A percentile compares a stretch with the other conserved stretches of the same genome.
Evolutionary conservation across 2,113 vertebrate species (phyloP).

Genomic region (Saccopteryx leptura): DNA sequence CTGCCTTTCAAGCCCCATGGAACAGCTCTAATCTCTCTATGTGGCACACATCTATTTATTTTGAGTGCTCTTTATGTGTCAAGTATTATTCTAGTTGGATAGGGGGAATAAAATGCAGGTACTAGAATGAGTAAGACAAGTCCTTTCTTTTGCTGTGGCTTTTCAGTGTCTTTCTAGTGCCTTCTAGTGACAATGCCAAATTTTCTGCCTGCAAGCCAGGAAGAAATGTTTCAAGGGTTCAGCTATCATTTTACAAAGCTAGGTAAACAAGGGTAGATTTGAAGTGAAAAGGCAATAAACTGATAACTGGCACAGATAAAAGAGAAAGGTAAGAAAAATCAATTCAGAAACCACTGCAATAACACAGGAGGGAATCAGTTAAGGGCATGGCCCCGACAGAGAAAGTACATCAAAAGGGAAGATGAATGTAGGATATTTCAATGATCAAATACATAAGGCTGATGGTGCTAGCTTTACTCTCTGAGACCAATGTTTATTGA

Average conservation of each 20-base stretch:
- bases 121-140: neutral
- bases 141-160: neutral
- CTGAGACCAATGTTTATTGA: neutral
- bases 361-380: neutral
- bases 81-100: neutral
- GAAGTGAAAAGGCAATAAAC: neutral
- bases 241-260: neutral
- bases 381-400: neutral
- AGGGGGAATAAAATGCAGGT: neutral
- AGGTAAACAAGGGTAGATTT: neutral
- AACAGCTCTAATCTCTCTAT: neutral
- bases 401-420: neutral
- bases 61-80: neutral
- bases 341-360: neutral
- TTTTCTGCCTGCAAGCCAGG: neutral
- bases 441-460: neutral
- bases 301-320: neutral
- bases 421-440: neutral
- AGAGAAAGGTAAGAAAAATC: neutral
- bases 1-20: neutral
- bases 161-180: rapidly evolving
- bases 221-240: neutral
- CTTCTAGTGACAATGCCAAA: neutral
- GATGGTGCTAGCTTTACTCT: neutral
- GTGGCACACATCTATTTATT: neutral